Evolutionary conservation across 2,113 vertebrate genomes (phyloP).

Genomic region (Dendrocopos noguchii): DNA sequence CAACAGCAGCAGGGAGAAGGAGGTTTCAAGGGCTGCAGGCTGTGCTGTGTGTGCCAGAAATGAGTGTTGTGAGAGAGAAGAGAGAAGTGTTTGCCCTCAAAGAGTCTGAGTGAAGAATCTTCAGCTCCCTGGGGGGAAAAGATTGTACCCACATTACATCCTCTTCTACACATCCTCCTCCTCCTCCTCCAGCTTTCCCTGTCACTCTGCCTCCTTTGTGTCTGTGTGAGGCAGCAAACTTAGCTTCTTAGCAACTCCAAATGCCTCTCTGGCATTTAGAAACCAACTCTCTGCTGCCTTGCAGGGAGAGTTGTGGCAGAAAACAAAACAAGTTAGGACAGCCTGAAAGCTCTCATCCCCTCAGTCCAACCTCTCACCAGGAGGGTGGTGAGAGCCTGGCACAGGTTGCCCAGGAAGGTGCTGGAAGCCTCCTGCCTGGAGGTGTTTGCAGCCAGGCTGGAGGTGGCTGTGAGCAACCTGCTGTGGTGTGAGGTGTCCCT

Average conservation of each 20-base stretch:
- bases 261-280: background rate
- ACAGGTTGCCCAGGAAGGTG: too few species aligned
- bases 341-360: background rate
- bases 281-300: background rate
- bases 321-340: background rate
- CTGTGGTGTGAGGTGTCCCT: too few species aligned
- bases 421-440: too few species aligned
- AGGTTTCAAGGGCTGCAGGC: background rate
- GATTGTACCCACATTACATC: background rate
- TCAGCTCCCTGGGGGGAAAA: background rate
- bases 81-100: background rate
- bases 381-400: too few species aligned
- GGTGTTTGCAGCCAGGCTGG: too few species aligned
- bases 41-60: background rate
- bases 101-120: background rate
- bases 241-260: background rate
- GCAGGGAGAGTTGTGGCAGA: background rate
- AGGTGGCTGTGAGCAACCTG: too few species aligned
- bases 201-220: background rate
- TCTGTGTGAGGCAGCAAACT: background rate
- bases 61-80: background rate
- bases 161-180: conserved; percentile 1
- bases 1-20: background rate
- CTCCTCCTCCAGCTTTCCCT: conserved; percentile 3
- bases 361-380: too few species aligned